phyloP scores from a whole-genome alignment of 2,113 vertebrate genomes.

The Mandrillus leucophaeus region DNA sequence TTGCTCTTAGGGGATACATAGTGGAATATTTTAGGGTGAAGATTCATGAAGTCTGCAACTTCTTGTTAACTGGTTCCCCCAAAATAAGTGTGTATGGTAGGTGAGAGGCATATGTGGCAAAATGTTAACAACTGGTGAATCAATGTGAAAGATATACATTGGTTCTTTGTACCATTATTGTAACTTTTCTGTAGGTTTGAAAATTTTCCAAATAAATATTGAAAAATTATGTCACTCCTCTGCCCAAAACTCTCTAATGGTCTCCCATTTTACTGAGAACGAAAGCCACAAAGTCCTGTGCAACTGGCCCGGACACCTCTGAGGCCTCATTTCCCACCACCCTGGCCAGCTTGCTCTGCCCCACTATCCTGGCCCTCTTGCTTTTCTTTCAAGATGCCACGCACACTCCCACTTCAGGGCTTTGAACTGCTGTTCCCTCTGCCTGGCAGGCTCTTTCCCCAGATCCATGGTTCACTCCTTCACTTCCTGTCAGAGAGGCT shows the following conservation, averaged over 20 bases:
- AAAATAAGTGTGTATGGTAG: not conserved
- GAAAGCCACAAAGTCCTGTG: not conserved
- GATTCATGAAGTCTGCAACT: not conserved
- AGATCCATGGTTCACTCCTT: no score
- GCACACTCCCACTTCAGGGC: not conserved
- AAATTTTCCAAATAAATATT: not conserved
- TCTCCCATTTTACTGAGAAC: not conserved
- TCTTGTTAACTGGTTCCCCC: not conserved
- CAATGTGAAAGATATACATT: not conserved
- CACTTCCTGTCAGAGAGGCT: not conserved
- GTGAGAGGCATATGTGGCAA: not conserved
- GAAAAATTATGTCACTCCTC: not conserved
- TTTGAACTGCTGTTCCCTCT: not conserved
- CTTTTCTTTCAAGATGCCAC: fast-evolving
- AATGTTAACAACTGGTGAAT: not conserved
- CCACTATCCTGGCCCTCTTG: not conserved
- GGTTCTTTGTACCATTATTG: not conserved
- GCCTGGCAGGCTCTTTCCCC: fast-evolving
- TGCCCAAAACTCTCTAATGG: not conserved
- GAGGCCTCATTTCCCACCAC: not conserved
- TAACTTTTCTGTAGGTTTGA: not conserved
- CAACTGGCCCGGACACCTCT: fast-evolving
- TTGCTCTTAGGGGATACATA: not conserved
- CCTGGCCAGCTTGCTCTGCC: no score
- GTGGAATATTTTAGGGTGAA: not conserved